Evolutionary conservation across 2,888 invertebrate species (phyloP).

Genomic region (Tridacna crocea): DNA sequence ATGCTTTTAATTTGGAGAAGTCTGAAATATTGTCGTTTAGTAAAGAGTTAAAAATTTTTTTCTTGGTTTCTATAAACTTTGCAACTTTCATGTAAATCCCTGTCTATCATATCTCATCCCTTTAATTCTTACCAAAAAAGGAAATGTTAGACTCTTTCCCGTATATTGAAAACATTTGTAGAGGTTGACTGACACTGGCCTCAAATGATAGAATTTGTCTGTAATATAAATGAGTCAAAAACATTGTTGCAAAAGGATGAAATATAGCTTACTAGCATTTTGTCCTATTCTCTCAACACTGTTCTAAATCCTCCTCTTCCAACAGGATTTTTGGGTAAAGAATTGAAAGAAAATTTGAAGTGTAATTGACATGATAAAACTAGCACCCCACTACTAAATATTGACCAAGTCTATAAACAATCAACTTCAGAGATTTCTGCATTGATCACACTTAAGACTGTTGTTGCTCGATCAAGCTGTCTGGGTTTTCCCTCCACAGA

Average conservation of each 20-base stretch:
- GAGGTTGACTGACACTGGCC: no score
- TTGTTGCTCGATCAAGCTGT: not conserved
- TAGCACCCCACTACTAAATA: not conserved
- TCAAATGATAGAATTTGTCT: no score
- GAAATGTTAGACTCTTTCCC: no score
- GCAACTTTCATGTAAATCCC: not conserved
- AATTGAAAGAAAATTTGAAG: not conserved
- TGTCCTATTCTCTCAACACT: not conserved
- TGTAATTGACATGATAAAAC: not conserved
- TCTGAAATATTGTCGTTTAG: no score
- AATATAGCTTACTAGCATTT: not conserved
- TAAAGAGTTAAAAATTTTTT: no score
- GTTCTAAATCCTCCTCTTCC: not conserved
- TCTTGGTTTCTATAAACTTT: not conserved
- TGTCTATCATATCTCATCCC: not conserved
- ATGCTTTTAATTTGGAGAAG: no score
- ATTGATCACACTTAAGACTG: not conserved
- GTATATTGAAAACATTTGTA: no score
- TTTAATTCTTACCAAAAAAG: no score
- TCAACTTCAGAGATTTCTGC: slow-evolving; percentile 12
- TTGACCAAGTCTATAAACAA: not conserved
- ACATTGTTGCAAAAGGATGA: not conserved
- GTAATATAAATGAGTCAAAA: not conserved
- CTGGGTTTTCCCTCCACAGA: no score
- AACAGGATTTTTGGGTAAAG: no score